Evolutionary conservation across 1,140 invertebrate genomes (phyloP).

Genomic region (Calephelis virginiensis): DNA sequence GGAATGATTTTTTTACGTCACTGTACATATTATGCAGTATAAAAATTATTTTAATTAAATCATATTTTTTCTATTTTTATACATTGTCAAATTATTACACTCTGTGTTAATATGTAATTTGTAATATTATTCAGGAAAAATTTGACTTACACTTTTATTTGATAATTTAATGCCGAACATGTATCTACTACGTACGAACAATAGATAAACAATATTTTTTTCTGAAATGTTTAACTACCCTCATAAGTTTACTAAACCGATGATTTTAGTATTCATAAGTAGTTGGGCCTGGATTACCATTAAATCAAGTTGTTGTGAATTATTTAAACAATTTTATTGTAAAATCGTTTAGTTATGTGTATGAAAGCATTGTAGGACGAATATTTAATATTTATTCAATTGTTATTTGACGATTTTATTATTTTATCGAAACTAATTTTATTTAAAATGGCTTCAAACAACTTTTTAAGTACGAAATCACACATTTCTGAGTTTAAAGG

Average conservation of each 20-base stretch:
- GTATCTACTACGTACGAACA: no score
- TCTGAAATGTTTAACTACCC: conserved; percentile 32
- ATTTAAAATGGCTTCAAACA: conserved; percentile 60
- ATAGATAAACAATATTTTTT: not conserved
- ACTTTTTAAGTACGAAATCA: conserved; percentile 71
- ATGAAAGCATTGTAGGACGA: conserved; percentile 29
- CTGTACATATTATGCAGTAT: no score
- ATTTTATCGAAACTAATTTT: conserved; percentile 38
- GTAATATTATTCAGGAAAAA: no score
- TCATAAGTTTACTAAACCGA: conserved; percentile 22
- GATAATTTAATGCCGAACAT: no score
- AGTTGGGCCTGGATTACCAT: conserved; percentile 43
- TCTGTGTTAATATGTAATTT: no score
- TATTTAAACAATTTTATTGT: not conserved
- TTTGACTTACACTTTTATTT: no score
- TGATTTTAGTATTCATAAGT: conserved; percentile 12
- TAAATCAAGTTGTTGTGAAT: conserved; percentile 42
- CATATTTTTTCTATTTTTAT: no score
- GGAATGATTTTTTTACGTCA: no score
- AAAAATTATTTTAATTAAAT: no score
- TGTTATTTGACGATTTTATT: conserved; percentile 31
- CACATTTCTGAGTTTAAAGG: conserved; percentile 73
- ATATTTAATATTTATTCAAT: conserved; percentile 42
- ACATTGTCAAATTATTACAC: no score
- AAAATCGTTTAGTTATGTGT: conserved; percentile 42